Base-by-base conservation (phyloP, 2,797 vertebrate genomes). In the Balearica regulorum region DNA sequence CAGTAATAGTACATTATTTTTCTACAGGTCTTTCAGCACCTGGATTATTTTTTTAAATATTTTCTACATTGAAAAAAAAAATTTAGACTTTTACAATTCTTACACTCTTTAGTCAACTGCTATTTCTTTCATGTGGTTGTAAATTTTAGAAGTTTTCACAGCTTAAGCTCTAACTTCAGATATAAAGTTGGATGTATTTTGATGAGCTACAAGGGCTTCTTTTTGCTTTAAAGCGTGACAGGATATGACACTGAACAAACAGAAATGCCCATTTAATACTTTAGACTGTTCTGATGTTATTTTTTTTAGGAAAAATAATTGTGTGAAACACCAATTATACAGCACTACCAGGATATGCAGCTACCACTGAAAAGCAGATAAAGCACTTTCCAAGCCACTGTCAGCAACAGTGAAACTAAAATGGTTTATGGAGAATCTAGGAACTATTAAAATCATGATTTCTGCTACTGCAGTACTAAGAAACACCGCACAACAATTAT, bases 281-380 rank as follows among this genome's bases (percentile, higher is more conserved):
- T 93, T 1, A 62, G 19, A 69, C 10, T 39, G 13, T 57, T 86
- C 25, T 21, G 43, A 35, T 16, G 6, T 37, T 82, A 57, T 4
- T 19, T 9, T 91, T 91, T 96, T 86, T 31, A 88, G 64, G 70
- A 87, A 60, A 90, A 94, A 43, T 54, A 79, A 81, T 21, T 49
- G 14, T 33, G 44, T 60, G 39, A 92, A 93, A 66, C 4, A 6
- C 9, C 48, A 76, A 18, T 62, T 22, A 72, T 8, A 70, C 22
- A 81, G 49, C 54, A 72, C 8, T n/a, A 46, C 46, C 33, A 61
- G 39, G 26, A 91, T 20, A 86, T 0, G 9, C 14, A 89, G 44
- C 58, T 83, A 69, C 62, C 51, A 86, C n/a, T 64, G 62, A 46
- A 83, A 79, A 76, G 46, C 26, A 89, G 85, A 87, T 70, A 73